phyloP scores from a whole-genome alignment of 2,797 vertebrate species.

The Falco peregrinus region DNA sequence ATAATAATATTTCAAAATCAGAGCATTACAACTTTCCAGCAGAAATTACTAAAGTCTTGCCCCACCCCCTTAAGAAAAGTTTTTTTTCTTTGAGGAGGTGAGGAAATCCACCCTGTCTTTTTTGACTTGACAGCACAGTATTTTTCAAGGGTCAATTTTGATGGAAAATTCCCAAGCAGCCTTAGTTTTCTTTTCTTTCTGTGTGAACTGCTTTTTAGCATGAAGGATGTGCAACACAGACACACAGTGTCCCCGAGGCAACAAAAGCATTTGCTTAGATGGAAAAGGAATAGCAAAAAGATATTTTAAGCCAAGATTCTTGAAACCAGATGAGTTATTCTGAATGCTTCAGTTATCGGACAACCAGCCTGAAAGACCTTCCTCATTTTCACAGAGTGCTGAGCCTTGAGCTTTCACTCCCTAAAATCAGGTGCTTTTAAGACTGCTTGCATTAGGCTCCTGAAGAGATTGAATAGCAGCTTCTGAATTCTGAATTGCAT shows the following conservation, averaged over 20 bases:
- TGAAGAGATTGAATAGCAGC: neutral
- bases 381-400: neutral
- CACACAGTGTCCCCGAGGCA: neutral
- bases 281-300: slow-evolving; percentile 7
- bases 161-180: slow-evolving; percentile 20
- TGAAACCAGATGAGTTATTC: slow-evolving; percentile 6
- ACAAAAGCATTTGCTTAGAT: slow-evolving; percentile 35
- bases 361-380: neutral
- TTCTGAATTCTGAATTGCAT: neutral
- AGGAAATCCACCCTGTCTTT: neutral
- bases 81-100: neutral
- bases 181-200: slow-evolving; percentile 17
- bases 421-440: slow-evolving; percentile 24
- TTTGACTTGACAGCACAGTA: neutral
- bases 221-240: neutral
- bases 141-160: neutral
- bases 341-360: slow-evolving; percentile 1
- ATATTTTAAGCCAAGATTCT: slow-evolving; percentile 24
- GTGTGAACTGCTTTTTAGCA: slow-evolving; percentile 35
- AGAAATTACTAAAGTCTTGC: neutral
- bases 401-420: neutral
- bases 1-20: neutral
- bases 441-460: neutral
- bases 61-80: fast-evolving
- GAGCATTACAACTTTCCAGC: neutral